A percentile compares a stretch with the other conserved stretches of the same genome.
phyloP scores from a whole-genome alignment of 1,140 invertebrate genomes.

The Meloidogyne exigua region DNA sequence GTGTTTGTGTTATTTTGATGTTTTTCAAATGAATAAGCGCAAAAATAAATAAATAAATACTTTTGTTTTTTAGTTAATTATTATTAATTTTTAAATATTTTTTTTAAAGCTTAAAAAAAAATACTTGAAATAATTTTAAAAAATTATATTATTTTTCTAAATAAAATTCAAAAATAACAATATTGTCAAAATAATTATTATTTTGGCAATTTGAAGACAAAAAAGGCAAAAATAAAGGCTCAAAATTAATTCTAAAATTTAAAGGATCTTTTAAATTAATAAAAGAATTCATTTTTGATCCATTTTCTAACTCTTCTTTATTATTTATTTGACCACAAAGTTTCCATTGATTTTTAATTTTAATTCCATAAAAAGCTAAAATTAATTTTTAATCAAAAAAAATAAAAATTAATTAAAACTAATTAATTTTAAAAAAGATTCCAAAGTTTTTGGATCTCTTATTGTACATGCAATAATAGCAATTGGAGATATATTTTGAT shows the following conservation, averaged over 20 bases:
- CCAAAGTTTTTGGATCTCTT: not conserved
- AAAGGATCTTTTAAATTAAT: not conserved
- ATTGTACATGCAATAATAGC: not conserved
- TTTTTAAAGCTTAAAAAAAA: too few relatives aligned
- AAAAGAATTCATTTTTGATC: not conserved
- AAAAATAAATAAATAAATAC: too few relatives aligned
- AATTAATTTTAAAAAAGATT: not conserved
- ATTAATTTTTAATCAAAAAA: not conserved
- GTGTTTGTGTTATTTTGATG: too few relatives aligned
- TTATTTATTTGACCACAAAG: not conserved
- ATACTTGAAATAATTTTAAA: too few relatives aligned
- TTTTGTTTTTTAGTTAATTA: too few relatives aligned
- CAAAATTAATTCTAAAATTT: not conserved
- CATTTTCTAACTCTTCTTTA: not conserved
- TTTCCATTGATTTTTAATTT: not conserved
- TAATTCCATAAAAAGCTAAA: not conserved
- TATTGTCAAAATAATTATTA: not conserved
- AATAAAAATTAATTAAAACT: not conserved
- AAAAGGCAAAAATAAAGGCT: not conserved
- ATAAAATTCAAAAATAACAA: slow-evolving; percentile 1
- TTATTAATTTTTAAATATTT: too few relatives aligned
- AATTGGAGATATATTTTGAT: not conserved
- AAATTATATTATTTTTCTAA: not conserved
- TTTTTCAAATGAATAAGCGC: too few relatives aligned
- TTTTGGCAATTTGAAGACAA: not conserved